Evolutionary conservation across 2,797 vertebrate genomes (phyloP).

Genomic region (Tiaroga cobitis): DNA sequence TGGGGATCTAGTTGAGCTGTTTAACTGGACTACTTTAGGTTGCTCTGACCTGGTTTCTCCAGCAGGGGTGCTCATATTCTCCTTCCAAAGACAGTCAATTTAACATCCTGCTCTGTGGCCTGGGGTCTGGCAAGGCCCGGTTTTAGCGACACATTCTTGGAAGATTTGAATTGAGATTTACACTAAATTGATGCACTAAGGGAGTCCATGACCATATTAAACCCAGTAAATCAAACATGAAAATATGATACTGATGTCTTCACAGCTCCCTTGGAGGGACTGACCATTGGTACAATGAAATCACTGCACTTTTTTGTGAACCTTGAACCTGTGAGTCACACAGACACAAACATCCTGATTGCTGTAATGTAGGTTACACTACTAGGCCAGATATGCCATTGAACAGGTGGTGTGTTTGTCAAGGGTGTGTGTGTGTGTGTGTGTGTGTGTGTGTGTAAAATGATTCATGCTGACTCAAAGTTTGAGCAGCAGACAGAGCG

Average conservation of each 20-base stretch:
- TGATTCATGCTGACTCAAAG: conserved; percentile 68
- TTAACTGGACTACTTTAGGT: not conserved
- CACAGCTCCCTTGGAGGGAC: conserved; percentile 3
- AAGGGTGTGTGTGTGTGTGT: conserved; percentile 41
- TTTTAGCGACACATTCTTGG: conserved; percentile 33
- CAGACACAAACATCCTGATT: conserved; percentile 27
- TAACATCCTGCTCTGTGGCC: conserved; percentile 10
- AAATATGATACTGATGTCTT: conserved; percentile 36
- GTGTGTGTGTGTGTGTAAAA: conserved; percentile 44
- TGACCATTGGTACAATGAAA: conserved; percentile 31
- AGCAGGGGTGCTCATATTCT: not conserved
- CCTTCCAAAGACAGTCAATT: not conserved
- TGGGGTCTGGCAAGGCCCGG: not conserved
- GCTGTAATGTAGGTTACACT: conserved; percentile 41
- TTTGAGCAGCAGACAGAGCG: conserved; percentile 63
- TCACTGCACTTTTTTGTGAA: conserved; percentile 38
- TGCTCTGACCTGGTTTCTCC: not conserved
- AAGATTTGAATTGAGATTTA: not conserved
- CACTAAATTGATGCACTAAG: conserved; percentile 5
- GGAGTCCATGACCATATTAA: conserved; percentile 15
- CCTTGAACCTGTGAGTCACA: conserved; percentile 31
- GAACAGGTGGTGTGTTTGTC: conserved; percentile 45
- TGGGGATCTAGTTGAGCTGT: not conserved
- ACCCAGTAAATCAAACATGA: conserved; percentile 19
- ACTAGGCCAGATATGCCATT: conserved; percentile 48